Conservation (phyloP, 1,140 invertebrate species). For the Bombus picipes region DNA sequence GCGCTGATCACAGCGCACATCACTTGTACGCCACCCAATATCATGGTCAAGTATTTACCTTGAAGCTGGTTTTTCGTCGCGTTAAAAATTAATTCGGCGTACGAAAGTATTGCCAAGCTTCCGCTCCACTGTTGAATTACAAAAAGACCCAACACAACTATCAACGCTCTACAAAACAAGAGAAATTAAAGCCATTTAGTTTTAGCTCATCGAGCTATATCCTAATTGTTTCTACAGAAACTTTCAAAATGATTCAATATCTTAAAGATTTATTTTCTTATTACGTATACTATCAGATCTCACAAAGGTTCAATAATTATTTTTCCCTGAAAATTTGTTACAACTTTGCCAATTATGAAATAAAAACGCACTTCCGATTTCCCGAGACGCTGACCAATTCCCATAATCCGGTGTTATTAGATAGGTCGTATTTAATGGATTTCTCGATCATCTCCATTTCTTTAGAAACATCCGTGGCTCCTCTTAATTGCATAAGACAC, state of each 20-base stretch:
- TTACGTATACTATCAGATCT: not conserved
- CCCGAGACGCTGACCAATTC: conserved; percentile 83
- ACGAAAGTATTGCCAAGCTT: conserved; percentile 88
- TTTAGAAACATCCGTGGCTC: conserved; percentile 83
- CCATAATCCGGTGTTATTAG: conserved; percentile 82
- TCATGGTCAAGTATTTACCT: conserved; percentile 84
- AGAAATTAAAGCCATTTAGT: not conserved
- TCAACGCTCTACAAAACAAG: conserved; percentile 79
- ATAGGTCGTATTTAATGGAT: conserved; percentile 83
- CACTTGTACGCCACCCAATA: conserved; percentile 87
- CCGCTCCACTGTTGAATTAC: conserved; percentile 89
- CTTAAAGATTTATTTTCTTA: not conserved
- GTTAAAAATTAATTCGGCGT: conserved; percentile 88
- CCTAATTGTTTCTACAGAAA: no score
- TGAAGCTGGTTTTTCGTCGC: conserved; percentile 81
- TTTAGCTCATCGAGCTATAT: no score
- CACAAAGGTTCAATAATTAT: not conserved
- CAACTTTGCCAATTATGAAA: no score
- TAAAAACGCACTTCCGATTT: conserved; percentile 80
- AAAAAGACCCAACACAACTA: conserved; percentile 85
- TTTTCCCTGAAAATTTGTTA: not conserved
- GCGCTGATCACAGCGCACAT: conserved; percentile 83
- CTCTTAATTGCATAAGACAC: conserved; percentile 84
- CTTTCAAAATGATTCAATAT: no score
- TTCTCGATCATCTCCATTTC: conserved; percentile 85